A percentile compares a stretch with the other conserved stretches of the same genome.
Evolutionary conservation across 2,888 invertebrate genomes (phyloP).

Genomic region (Matsumyia berberina): DNA sequence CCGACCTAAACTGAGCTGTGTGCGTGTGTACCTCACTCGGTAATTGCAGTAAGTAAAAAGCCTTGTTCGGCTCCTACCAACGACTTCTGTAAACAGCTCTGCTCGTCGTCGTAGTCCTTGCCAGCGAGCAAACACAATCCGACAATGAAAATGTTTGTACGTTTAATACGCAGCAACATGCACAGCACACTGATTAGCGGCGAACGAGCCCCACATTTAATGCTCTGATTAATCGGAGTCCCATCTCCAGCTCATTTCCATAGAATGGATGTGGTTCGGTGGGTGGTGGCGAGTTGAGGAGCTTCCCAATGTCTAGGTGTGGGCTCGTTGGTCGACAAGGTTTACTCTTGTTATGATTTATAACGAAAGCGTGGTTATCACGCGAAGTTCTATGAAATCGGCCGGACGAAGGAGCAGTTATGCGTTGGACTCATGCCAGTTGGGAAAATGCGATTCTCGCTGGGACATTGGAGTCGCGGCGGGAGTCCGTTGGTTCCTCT

Average conservation of each 20-base stretch:
- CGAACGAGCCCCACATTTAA: constrained; percentile 57
- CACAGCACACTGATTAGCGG: constrained; percentile 72
- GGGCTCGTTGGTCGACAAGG: constrained; percentile 15
- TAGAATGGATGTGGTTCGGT: constrained; percentile 5
- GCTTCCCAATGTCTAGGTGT: constrained; percentile 22
- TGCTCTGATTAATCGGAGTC: constrained; percentile 71
- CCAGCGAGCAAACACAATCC: constrained; percentile 30
- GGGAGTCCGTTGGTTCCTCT: not conserved
- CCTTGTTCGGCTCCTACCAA: constrained; percentile 35
- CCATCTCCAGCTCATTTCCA: constrained; percentile 61
- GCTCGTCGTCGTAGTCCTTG: not conserved
- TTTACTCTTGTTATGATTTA: constrained; percentile 55
- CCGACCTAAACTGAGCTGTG: not conserved
- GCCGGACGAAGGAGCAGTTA: constrained; percentile 24
- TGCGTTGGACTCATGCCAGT: constrained; percentile 43
- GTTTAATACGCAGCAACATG: constrained; percentile 65
- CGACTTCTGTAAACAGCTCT: constrained; percentile 40
- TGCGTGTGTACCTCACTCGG: constrained; percentile 37
- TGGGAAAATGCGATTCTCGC: not conserved
- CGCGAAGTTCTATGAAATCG: constrained; percentile 60
- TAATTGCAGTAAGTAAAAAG: constrained; percentile 66
- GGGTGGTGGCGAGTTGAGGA: constrained; percentile 4
- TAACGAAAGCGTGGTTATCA: constrained; percentile 48
- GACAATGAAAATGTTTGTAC: constrained; percentile 64
- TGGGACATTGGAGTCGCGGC: not conserved